These are phyloP conservation scores for Marcusenius ussheri DNA, from an alignment of 2,113 vertebrate genomes.

Conservation along the genomic window DNA sequence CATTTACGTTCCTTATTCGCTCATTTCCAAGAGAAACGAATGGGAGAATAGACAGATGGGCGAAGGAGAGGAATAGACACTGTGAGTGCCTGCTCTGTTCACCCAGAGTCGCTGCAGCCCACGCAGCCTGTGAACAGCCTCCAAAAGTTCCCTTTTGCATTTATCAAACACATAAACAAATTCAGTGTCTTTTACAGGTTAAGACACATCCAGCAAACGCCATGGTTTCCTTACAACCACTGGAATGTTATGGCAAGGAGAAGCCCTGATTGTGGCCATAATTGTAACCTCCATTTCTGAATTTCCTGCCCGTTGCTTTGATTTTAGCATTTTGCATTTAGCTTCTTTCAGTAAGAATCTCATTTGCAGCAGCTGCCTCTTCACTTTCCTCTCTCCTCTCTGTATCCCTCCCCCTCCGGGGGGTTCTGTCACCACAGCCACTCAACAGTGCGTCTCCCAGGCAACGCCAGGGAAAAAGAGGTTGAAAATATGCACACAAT, in stretches of 20 bases:
- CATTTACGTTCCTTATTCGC: not conserved
- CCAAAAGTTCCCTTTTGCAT: conserved; percentile 9
- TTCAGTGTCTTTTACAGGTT: not conserved
- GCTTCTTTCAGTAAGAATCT: not conserved
- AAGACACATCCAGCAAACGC: not conserved
- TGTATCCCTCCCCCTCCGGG: not conserved
- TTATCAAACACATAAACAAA: not conserved
- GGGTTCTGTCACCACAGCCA: not conserved
- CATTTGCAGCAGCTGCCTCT: conserved; percentile 1
- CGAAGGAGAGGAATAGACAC: not conserved
- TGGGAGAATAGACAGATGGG: not conserved
- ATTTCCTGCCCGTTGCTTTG: not conserved
- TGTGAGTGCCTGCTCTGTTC: not conserved
- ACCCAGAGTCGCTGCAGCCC: not conserved
- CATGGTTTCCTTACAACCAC: not conserved
- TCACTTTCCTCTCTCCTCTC: not conserved
- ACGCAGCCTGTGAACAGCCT: not conserved
- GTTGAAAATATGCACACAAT: conserved; percentile 10
- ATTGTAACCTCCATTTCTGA: not conserved
- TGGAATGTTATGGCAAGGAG: not conserved
- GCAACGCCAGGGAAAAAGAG: conserved; percentile 10
- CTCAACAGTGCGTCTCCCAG: conserved; percentile 4
- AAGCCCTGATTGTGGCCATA: not conserved
- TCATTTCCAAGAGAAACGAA: not conserved
- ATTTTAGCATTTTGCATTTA: not conserved